A percentile compares a stretch with the other conserved stretches of the same genome.
phyloP scores from a whole-genome alignment of 2,113 vertebrate species.

The Pycnonotus jocosus region DNA sequence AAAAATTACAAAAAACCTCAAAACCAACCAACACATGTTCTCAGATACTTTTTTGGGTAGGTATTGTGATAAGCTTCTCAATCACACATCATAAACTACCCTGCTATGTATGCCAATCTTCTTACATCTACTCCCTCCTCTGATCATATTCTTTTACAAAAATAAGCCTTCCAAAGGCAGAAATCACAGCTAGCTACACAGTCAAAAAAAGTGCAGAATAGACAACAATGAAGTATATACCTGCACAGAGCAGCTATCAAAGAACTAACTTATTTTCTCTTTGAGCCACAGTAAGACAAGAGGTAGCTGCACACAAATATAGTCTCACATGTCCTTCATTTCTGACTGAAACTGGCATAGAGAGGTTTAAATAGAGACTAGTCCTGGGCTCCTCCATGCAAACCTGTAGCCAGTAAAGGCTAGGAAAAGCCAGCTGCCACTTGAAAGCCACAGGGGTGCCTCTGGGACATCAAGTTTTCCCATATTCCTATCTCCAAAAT shows the following conservation, averaged over 20 bases:
- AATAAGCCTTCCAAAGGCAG: neutral
- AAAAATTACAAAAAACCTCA: neutral
- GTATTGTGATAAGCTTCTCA: neutral
- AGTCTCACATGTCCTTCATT: neutral
- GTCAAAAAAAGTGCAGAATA: neutral
- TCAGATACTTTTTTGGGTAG: neutral
- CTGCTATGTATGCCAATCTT: neutral
- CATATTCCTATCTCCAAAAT: neutral
- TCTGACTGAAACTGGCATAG: neutral
- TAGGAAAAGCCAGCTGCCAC: neutral
- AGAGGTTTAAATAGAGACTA: neutral
- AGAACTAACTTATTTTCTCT: neutral
- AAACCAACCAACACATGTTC: neutral
- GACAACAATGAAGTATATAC: neutral
- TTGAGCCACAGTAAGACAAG: neutral
- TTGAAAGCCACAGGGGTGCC: neutral
- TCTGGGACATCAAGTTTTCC: neutral
- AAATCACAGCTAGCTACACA: neutral
- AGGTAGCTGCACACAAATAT: neutral
- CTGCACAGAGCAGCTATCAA: neutral
- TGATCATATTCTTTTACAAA: neutral
- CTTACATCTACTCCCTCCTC: neutral
- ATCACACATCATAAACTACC: neutral
- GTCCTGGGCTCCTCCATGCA: neutral
- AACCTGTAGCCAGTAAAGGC: neutral